Base-by-base conservation (phyloP, 2,888 invertebrate genomes). In the Apomyelois bistriatella region DNA sequence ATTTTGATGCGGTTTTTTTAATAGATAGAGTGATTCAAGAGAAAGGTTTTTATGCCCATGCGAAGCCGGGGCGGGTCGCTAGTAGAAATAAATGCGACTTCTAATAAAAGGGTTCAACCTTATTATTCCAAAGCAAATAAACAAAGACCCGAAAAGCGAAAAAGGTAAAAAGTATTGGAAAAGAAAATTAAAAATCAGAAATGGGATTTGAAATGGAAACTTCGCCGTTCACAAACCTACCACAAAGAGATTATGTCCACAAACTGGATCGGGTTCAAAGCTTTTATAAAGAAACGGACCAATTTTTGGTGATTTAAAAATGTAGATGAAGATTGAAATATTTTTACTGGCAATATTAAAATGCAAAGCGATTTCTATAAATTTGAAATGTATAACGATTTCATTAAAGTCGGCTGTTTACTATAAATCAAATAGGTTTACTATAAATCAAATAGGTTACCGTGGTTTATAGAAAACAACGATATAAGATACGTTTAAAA, bases 101-200 rank as follows among this genome's bases (percentile, higher is more conserved):
- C 22, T 22, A 3, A 22, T 22, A 22, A 22, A 22, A 22, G 22
- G 5, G 22, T 22, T 22, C 22, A 22, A 22, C 2, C 22, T 22
- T 5, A 22, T 22, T 22, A 22, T 5, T 3, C 2, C 22, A 47
- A 35, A 47, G 16, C 13, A 47, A 47, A 47, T n/a, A 47, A 47
- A 32, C n/a, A 32, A 36, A 32, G 16, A 9, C 2, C 10, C 12
- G 3, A 47, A 35, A 36, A 36, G 17, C 1, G 37, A 35, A 47
- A 36, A 47, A n/a, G 35, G 15, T 47, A 13, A 43, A 43, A 43
- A 43, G 43, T 28, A 43, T 43, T 43, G 43, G 7, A n/a, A 28
- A 43, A 12, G 30, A 13, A 43, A 43, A 43, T 43, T 43, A 43
- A 43, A 43, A 43, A 13, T 43, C 43, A 30, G 43, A 30, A 43